Evolutionary conservation across 2,797 vertebrate species (phyloP), one percentile per base, ranked within the genome.

Genomic region (Pitangus sulphuratus): DNA sequence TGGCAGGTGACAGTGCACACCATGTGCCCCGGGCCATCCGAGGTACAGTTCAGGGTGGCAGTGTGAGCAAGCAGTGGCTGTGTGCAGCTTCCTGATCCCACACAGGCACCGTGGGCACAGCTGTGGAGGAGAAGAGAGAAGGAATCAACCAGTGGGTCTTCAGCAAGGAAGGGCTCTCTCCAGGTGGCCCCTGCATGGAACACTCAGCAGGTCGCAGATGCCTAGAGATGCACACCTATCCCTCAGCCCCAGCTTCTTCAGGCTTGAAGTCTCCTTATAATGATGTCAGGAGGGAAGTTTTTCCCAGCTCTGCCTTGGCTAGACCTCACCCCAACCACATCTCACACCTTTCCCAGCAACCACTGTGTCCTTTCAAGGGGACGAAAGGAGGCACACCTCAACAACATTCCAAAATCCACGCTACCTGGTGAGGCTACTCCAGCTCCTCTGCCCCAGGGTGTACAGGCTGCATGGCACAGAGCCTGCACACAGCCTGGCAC

Each of bases 1-100:
- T 98, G 96, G 61, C 99, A 99, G 79, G 97, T 85, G 15, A 99
- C 84, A 0, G 97, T 82, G 92, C 99, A 99, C 13, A 18, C 90
- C 75, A 98, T 98, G 45, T 98, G 93, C 65, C 97, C 95, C 2
- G 85, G 96, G n/a, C 88, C 65, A 5, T 83, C 93, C 3, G 98
- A 98, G 56, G 98, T 98, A 66, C 99, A 99, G 96, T 98, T 98
- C 88, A 98, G 97, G 17, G 90, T 82, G 31, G 98, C 98, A 18
- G 98, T 84, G 0, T 99, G 98, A 17, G 98, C 96, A 2, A 99
- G 61, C 93, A 97, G 96, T 0, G 98, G 96, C 28, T 0, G 25
- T 0, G 2, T 84, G 96, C 99, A 99, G 89, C 97, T 98, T 91
- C 92, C 92, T 0, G 40, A 91, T 42, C 97, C 94, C 28, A 12